Percentiles rank a stretch among this genome's conserved stretches.
Conservation (phyloP, 2,888 invertebrate species). For the Drosophila prostipennis region DNA sequence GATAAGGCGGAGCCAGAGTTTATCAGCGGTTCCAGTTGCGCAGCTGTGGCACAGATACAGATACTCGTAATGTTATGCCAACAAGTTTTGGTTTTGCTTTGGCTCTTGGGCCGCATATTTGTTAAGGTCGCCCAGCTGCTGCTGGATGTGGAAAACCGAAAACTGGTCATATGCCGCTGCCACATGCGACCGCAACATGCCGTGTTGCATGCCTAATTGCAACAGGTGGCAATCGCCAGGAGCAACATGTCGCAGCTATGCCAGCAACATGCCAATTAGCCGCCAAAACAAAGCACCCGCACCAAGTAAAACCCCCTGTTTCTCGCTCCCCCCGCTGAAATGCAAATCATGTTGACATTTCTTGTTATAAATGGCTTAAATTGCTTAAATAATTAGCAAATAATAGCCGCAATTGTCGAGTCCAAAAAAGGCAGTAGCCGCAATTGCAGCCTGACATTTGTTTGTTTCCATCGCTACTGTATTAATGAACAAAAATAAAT, state of each 20-base stretch:
- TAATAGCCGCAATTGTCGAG: conserved; percentile 73
- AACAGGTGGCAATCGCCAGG: conserved; percentile 67
- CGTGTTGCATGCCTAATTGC: conserved; percentile 82
- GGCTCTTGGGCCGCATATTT: conserved; percentile 75
- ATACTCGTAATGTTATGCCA: conserved; percentile 41
- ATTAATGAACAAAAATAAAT: conserved; percentile 67
- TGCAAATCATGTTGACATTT: conserved; percentile 56
- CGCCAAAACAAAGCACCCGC: conserved; percentile 54
- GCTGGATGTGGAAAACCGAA: conserved; percentile 44
- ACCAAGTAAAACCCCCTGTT: neutral
- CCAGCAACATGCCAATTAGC: conserved; percentile 68
- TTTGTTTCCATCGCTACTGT: conserved; percentile 64
- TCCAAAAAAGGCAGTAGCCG: conserved; percentile 68
- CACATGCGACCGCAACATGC: conserved; percentile 79
- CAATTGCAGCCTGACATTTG: conserved; percentile 69
- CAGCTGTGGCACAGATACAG: conserved; percentile 48
- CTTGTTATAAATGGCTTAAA: conserved; percentile 46
- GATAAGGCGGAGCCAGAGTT: conserved; percentile 71
- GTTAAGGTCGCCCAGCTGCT: conserved; percentile 82
- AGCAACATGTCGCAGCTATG: conserved; percentile 59
- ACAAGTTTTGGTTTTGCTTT: conserved; percentile 61
- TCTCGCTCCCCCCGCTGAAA: neutral
- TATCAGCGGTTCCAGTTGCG: conserved; percentile 56
- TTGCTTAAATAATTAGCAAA: conserved; percentile 69
- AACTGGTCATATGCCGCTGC: conserved; percentile 69